These are phyloP conservation scores for Orchestes rusci DNA, from an alignment of 2,888 invertebrate genomes.

Conservation along the genomic window DNA sequence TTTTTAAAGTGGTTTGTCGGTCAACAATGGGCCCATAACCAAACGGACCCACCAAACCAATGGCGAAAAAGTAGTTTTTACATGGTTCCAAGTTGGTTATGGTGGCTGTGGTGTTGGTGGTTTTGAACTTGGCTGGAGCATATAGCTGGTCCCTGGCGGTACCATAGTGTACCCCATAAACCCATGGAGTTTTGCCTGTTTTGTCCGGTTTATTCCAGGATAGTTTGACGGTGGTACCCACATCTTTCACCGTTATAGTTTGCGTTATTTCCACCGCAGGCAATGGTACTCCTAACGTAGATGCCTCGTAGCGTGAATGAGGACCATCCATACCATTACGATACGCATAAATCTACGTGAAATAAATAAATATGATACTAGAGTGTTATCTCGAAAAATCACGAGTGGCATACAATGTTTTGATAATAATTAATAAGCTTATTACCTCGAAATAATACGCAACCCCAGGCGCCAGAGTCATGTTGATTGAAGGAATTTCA, in stretches of 20 bases:
- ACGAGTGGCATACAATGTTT: no score
- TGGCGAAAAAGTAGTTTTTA: slow-evolving; percentile 64
- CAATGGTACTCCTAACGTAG: slow-evolving; percentile 43
- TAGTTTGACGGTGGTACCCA: slow-evolving; percentile 56
- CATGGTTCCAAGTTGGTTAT: slow-evolving; percentile 63
- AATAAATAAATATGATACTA: no score
- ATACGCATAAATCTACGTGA: slow-evolving; percentile 50
- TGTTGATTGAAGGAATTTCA: slow-evolving; percentile 34
- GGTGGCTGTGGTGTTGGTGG: slow-evolving; percentile 49
- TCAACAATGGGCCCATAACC: slow-evolving; percentile 60
- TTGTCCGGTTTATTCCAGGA: slow-evolving; percentile 59
- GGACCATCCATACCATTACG: slow-evolving; percentile 53
- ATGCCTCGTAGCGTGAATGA: slow-evolving; percentile 43
- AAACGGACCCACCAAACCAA: slow-evolving; percentile 56
- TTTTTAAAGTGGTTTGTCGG: slow-evolving; percentile 29
- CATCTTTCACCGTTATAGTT: slow-evolving; percentile 48
- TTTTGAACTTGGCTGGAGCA: slow-evolving; percentile 31
- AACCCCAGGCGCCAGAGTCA: slow-evolving; percentile 43
- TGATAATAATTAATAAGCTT: neutral
- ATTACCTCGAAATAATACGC: slow-evolving; percentile 51
- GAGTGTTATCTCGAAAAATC: no score
- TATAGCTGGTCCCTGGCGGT: slow-evolving; percentile 41
- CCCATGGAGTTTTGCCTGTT: slow-evolving; percentile 50
- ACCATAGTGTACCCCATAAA: slow-evolving; percentile 69
- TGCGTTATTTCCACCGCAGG: slow-evolving; percentile 47